Percentiles rank a stretch among this genome's conserved stretches.
Evolutionary conservation across 2,113 vertebrate species (phyloP).

Genomic region (Bubo scandiacus): DNA sequence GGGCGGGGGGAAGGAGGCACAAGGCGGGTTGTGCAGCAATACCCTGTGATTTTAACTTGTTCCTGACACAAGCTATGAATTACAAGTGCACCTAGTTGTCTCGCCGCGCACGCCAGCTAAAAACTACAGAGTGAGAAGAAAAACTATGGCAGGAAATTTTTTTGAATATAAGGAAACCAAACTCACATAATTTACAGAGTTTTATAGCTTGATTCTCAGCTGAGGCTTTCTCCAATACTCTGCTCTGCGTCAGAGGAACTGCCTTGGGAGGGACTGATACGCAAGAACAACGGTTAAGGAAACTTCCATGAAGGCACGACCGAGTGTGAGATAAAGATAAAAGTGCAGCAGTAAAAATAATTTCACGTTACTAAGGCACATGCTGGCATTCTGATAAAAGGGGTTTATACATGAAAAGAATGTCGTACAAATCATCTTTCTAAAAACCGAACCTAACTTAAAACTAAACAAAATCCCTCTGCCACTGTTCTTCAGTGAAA

Average conservation of each 20-base stretch:
- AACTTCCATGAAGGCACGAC: not conserved
- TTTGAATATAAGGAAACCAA: not conserved
- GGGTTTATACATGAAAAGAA: not conserved
- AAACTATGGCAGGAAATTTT: not conserved
- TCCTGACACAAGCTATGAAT: not conserved
- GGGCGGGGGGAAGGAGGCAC: not conserved
- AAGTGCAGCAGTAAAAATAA: not conserved
- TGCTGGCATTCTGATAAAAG: not conserved
- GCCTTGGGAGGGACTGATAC: not conserved
- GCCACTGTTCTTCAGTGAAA: not conserved
- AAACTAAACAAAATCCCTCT: not conserved
- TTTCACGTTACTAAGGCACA: not conserved
- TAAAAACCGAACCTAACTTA: not conserved
- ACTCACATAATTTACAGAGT: not conserved
- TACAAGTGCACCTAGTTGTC: not conserved
- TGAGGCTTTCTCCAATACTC: not conserved
- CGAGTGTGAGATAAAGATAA: not conserved
- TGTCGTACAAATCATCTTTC: not conserved
- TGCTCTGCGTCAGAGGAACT: not conserved
- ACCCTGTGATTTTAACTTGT: not conserved
- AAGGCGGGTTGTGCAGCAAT: rapidly evolving
- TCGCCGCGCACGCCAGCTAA: rapidly evolving
- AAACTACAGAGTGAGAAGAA: not conserved
- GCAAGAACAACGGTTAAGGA: not conserved
- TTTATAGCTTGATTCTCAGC: not conserved